Base-by-base conservation (phyloP, 2,113 vertebrate species). In the Scomber japonicus region DNA sequence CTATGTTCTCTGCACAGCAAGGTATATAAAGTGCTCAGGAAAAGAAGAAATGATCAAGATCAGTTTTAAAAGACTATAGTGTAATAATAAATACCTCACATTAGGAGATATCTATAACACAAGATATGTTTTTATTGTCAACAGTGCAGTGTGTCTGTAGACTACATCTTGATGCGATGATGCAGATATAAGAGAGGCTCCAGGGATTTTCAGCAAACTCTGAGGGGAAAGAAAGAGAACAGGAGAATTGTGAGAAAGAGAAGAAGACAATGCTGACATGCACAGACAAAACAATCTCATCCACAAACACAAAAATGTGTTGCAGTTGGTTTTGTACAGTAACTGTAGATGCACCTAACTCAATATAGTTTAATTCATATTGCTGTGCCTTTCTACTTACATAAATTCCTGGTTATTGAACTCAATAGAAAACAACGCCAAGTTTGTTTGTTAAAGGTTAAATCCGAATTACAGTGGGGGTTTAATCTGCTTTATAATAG, bases 211-310 rank as follows among this genome's bases (percentile, higher is more conserved):
- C 65, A 76, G 16, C 27, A 16, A n/a, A 6, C 44, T 56, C 57
- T 9, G 48, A 40, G 27, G 14, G 51, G 19, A 73, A 46, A 75
- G 12, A 40, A 61, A 54, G 62, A 27, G 46, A 86, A 91, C 44
- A 76, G 15, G 78, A 91, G 76, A 90, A 64, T 30, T 64, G 84
- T 91, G 92, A 73, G 90, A 90, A 81, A 62, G 48, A 35, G 3
- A 9, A 24, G 11, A 61, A 49, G 21, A 61, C 60, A 53, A 10
- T 10, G 17, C 9, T 64, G 40, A 65, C 49, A 59, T n/a, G 46
- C 46, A 59, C n/a, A 27, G n/a, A 54, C 24, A 50, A 49, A 73
- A 65, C 57, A 56, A 16, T 10, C 16, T 60, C 35, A 67, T 21
- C 7, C 2, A 3, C 5, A 31, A 45, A 10, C 21, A 49, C 3